Conservation (phyloP, 2,888 invertebrate species). For the Drosophila limbata region DNA sequence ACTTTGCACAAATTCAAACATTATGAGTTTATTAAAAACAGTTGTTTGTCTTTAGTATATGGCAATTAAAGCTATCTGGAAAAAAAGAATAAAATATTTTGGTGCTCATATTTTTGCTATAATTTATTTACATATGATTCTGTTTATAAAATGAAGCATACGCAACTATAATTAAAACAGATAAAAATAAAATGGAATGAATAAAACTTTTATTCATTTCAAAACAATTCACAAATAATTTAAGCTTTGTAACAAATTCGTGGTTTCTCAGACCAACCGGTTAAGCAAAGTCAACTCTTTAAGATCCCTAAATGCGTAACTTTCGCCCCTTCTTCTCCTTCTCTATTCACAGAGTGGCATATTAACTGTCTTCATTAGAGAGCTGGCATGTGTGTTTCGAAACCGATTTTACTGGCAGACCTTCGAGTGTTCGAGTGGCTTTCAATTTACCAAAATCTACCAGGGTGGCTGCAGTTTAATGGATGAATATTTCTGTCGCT, state of each 20-base stretch:
- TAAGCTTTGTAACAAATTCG: not conserved
- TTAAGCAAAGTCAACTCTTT: not conserved
- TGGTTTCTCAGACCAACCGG: not conserved
- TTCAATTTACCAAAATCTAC: constrained; percentile 33
- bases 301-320: not conserved
- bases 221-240: constrained; percentile 3
- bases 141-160: too few species aligned
- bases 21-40: not conserved
- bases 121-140: too few species aligned
- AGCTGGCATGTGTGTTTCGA: not conserved
- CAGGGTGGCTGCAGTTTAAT: constrained; percentile 62
- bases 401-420: not conserved
- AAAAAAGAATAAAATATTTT: not conserved
- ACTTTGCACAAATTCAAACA: constrained; percentile 1
- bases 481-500: constrained; percentile 26
- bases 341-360: not conserved
- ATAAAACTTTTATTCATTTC: not conserved
- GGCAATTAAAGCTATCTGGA: not conserved
- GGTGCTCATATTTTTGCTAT: too few species aligned
- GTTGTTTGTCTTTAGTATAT: not conserved
- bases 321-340: not conserved
- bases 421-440: not conserved
- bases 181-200: not conserved
- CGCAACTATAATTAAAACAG: too few species aligned
- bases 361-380: not conserved